These are phyloP conservation scores for Actinia tenebrosa DNA, from an alignment of 64 coral and sea anemone genomes.

Conservation along the genomic window DNA sequence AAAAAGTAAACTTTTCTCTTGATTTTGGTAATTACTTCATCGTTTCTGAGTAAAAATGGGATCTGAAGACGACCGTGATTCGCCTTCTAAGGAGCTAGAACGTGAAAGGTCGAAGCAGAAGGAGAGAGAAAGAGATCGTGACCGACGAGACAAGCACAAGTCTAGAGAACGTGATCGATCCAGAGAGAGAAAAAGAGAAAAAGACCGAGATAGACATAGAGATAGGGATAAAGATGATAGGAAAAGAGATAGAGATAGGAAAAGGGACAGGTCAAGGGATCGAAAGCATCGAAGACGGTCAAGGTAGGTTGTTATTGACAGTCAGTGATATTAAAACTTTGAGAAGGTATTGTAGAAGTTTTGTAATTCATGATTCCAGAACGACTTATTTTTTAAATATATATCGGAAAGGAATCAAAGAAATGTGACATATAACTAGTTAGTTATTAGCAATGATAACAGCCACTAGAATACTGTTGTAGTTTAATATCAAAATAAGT, in stretches of 20 bases:
- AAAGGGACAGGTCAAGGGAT: constrained; percentile 55
- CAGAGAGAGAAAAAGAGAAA: constrained; percentile 62
- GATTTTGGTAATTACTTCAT: neutral
- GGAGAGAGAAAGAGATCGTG: constrained; percentile 55
- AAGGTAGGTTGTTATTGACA: constrained; percentile 21
- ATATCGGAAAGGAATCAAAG: no score
- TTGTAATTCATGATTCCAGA: no score
- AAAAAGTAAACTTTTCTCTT: neutral
- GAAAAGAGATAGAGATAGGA: constrained; percentile 69
- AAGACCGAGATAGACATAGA: constrained; percentile 71
- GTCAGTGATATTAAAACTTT: no score
- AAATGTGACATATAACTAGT: no score
- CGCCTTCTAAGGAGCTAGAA: constrained; percentile 18
- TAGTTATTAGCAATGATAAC: no score
- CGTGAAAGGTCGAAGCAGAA: constrained; percentile 15
- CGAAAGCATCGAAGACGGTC: constrained; percentile 87
- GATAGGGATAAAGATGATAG: constrained; percentile 73
- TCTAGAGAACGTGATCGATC: constrained; percentile 48
- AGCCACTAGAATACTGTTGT: no score
- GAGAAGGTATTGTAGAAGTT: no score
- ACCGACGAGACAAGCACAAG: constrained; percentile 27
- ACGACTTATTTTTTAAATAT: no score
- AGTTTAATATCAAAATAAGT: no score
- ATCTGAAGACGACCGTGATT: constrained; percentile 9
- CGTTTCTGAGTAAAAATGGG: neutral